These are phyloP conservation scores for Polydrusus tereticollis DNA, from an alignment of 2,888 invertebrate species.

Conservation along the genomic window DNA sequence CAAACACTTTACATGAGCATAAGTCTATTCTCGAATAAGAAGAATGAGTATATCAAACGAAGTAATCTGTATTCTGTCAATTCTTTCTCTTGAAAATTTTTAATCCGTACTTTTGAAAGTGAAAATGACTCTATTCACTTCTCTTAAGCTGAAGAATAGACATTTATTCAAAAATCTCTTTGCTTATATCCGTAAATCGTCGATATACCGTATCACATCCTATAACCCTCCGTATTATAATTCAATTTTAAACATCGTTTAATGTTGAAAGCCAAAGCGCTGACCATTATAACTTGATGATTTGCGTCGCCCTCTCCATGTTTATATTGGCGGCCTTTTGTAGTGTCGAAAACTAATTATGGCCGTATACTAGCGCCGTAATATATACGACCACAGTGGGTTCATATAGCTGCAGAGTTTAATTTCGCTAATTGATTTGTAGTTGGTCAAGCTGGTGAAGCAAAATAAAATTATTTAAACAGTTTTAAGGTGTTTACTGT, in stretches of 20 bases:
- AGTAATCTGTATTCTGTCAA: too few species aligned
- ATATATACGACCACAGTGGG: slow-evolving; percentile 37
- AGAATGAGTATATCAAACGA: too few species aligned
- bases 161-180: too few species aligned
- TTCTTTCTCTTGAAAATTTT: too few species aligned
- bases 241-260: slow-evolving; percentile 26
- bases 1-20: too few species aligned
- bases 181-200: too few species aligned
- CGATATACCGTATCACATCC: not conserved
- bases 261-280: not conserved
- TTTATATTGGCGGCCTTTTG: slow-evolving; percentile 32
- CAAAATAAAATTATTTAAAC: not conserved
- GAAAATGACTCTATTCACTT: too few species aligned
- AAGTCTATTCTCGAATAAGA: too few species aligned
- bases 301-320: slow-evolving; percentile 23
- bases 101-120: too few species aligned
- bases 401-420: slow-evolving; percentile 21
- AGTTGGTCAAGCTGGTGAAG: not conserved
- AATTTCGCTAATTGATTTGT: slow-evolving; percentile 38
- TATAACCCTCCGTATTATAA: slow-evolving; percentile 8
- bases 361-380: slow-evolving; percentile 26
- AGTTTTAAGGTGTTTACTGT: too few species aligned
- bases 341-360: slow-evolving; percentile 39
- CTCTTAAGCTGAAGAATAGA: too few species aligned
- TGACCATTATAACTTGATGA: slow-evolving; percentile 28